Base-by-base conservation (phyloP, 1,140 invertebrate species). In the Drosophila sulfurigaster region DNA sequence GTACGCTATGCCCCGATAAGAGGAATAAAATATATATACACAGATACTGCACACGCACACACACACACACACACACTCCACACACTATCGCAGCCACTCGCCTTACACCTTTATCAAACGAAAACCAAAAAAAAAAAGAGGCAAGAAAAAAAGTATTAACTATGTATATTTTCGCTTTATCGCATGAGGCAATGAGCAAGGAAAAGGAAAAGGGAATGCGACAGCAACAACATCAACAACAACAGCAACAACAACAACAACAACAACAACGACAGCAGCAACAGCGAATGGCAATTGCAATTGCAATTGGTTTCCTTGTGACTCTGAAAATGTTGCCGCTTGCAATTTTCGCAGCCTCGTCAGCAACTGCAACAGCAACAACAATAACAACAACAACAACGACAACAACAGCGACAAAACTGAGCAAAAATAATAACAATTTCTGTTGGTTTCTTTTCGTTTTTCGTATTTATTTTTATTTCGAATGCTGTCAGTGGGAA, bases 101-200 rank as follows among this genome's bases (percentile, higher is more conserved):
- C 62, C 11, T 57, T 68, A 86, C 81, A 81, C 51, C 82, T 82
- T 87, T 87, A 87, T 87, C 82, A 62, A 69, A 46, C 45, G 20
- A 28, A 30, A 82, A 75, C 66, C 64, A 25, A 59, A 59, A 64
- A n/a, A 28, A 20, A 41, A 10, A 52, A 20, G 7, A 4, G 28
- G 11, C 6, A 38, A 57, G 15, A 57, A 63, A 48, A 38, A 45
- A 48, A 76, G 60, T 75, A 82, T 65, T 72, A 82, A 68, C 69
- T 64, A 79, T 72, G 32, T 71, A 79, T 79, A 74, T 82, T 75
- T 49, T 13, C 41, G 64, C 72, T 86, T 87, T 87, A 82, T 87
- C 83, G 83, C 73, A 64, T 62, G 63, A 71, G 69, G 57, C 74
- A 32, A 32, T 8, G 38, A 35, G 6, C 43, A 72, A 13, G 63